A percentile compares a stretch with the other conserved stretches of the same genome.
Evolutionary conservation across 2,113 vertebrate genomes (phyloP).

Genomic region (Sander vitreus): DNA sequence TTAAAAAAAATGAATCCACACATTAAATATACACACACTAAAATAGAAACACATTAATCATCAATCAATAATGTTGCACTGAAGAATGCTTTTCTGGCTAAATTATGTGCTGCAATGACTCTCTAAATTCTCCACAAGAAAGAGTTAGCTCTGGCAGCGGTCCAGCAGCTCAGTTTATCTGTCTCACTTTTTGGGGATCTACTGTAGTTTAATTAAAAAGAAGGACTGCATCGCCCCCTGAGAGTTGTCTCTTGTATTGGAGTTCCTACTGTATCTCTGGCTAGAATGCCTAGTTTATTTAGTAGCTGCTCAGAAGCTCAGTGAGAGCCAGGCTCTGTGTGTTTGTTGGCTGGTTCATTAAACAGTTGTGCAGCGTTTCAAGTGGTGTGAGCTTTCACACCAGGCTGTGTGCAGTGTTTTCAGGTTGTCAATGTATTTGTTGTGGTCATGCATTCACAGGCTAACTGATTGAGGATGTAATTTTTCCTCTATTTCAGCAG

Average conservation of each 20-base stretch:
- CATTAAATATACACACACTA: no score
- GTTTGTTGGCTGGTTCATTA: background rate
- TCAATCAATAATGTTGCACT: background rate
- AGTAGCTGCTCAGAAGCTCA: background rate
- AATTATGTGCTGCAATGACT: background rate
- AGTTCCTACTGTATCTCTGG: slow-evolving; percentile 9
- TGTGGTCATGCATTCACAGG: background rate
- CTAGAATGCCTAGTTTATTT: slow-evolving; percentile 13
- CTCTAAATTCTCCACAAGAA: background rate
- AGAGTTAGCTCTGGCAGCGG: background rate
- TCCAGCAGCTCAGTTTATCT: slow-evolving; percentile 12
- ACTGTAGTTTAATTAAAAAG: slow-evolving; percentile 20
- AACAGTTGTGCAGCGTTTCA: slow-evolving; percentile 17
- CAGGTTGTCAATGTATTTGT: background rate
- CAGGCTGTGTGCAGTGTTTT: background rate
- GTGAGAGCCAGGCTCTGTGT: slow-evolving; percentile 5
- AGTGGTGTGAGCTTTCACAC: background rate
- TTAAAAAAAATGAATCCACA: no score
- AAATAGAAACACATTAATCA: no score
- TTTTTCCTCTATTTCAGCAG: slow-evolving; percentile 1
- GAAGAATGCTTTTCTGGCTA: background rate
- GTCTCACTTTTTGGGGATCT: background rate
- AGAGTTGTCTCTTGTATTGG: background rate
- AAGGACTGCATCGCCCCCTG: background rate
- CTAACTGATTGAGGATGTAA: background rate